Conservation (phyloP, 2,888 invertebrate species). For the Polydrusus cervinus region DNA sequence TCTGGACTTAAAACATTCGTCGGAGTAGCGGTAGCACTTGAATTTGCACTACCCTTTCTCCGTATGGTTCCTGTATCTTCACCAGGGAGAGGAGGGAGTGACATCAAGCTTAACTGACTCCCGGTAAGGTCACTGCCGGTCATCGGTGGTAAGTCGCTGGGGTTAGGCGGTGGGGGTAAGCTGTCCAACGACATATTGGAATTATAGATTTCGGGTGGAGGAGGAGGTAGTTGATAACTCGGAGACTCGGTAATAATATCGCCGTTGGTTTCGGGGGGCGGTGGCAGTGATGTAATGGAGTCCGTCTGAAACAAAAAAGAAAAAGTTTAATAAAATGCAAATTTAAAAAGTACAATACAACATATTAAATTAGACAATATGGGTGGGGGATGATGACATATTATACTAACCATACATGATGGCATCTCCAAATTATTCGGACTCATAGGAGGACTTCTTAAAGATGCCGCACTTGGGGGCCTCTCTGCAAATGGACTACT, state of each 20-base stretch:
- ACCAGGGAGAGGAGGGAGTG: slow-evolving; percentile 84
- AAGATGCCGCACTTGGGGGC: slow-evolving; percentile 64
- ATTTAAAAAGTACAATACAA: neutral
- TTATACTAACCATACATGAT: slow-evolving; percentile 68
- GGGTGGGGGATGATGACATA: neutral
- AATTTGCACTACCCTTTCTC: slow-evolving; percentile 63
- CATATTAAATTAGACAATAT: neutral
- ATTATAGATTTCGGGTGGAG: slow-evolving; percentile 83
- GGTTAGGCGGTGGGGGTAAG: slow-evolving; percentile 85
- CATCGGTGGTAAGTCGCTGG: slow-evolving; percentile 74
- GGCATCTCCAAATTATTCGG: slow-evolving; percentile 63
- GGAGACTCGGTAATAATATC: slow-evolving; percentile 71
- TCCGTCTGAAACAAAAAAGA: slow-evolving; percentile 71
- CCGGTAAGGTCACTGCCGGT: slow-evolving; percentile 77
- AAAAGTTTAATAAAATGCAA: neutral
- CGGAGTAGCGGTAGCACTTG: slow-evolving; percentile 69
- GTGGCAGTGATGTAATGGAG: slow-evolving; percentile 74
- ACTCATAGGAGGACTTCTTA: slow-evolving; percentile 64
- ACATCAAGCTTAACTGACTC: slow-evolving; percentile 81
- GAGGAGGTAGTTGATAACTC: slow-evolving; percentile 78
- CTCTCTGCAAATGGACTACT: slow-evolving; percentile 62
- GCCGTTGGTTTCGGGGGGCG: slow-evolving; percentile 74
- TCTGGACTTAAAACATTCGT: slow-evolving; percentile 70
- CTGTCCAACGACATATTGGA: slow-evolving; percentile 87
- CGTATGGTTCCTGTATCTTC: slow-evolving; percentile 69